Percentiles rank a stretch among this genome's conserved stretches.
Conservation (phyloP, 2,888 invertebrate species). For the Acholoe squamosa region DNA sequence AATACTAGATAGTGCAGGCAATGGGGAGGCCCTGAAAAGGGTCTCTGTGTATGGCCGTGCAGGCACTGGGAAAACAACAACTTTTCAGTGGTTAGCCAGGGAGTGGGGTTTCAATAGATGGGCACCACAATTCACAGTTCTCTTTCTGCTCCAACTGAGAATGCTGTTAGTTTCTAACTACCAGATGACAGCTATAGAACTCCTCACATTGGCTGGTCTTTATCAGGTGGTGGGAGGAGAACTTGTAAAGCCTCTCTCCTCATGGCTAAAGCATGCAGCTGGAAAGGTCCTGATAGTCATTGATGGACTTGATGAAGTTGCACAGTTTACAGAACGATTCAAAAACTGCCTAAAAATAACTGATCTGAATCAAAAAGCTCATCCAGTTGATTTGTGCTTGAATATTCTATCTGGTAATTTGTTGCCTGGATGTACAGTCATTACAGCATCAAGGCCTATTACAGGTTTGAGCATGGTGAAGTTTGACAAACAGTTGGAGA, state of each 20-base stretch:
- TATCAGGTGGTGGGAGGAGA: not conserved
- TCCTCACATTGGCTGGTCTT: not conserved
- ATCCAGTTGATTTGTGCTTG: too few relatives aligned
- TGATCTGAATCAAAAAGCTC: too few relatives aligned
- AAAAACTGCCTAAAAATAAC: not conserved
- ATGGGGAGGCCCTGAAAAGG: not conserved
- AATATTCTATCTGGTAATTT: not conserved
- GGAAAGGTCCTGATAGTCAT: not conserved
- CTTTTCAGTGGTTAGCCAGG: not conserved
- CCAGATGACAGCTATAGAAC: not conserved
- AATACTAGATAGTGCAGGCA: not conserved
- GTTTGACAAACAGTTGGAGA: too few relatives aligned
- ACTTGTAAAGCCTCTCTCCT: not conserved
- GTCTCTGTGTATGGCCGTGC: too few relatives aligned
- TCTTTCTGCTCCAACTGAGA: not conserved
- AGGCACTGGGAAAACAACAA: not conserved
- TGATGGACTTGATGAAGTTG: conserved; percentile 13
- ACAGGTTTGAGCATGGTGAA: too few relatives aligned
- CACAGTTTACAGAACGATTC: not conserved
- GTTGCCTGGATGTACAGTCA: not conserved
- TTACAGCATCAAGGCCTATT: not conserved
- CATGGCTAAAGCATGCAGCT: not conserved
- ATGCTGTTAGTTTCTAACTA: not conserved
- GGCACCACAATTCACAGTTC: not conserved
- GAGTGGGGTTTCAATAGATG: too few relatives aligned